Evolutionary conservation across 2,888 invertebrate species (phyloP).

Genomic region (Ormyrus labotus): DNA sequence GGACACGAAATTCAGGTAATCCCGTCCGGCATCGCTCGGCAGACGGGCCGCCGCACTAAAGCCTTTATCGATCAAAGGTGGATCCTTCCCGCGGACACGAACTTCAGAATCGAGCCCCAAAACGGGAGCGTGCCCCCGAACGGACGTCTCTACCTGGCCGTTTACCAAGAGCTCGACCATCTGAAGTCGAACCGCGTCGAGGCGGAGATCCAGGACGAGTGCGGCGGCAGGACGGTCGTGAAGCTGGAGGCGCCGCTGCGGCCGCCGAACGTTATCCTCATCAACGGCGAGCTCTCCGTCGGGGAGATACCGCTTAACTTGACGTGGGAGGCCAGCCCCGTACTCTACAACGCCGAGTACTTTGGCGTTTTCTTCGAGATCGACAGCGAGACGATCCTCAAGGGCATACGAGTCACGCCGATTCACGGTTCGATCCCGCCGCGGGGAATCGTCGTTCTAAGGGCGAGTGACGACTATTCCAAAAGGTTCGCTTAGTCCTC

Average conservation of each 20-base stretch:
- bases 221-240: constrained; percentile 65
- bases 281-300: constrained; percentile 63
- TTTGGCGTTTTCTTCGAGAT: constrained; percentile 60
- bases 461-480: constrained; percentile 49
- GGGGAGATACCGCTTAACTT: constrained; percentile 73
- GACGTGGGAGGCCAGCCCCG: constrained; percentile 54
- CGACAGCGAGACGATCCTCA: constrained; percentile 55
- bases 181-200: constrained; percentile 64
- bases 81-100: constrained; percentile 76
- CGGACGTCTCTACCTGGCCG: constrained; percentile 76
- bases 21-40: no score
- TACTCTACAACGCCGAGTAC: constrained; percentile 63
- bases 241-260: constrained; percentile 57
- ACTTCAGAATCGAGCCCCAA: constrained; percentile 77
- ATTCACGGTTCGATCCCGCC: constrained; percentile 60
- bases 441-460: constrained; percentile 60
- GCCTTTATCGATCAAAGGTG: constrained; percentile 68
- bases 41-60: no score
- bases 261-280: constrained; percentile 61
- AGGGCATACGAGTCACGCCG: constrained; percentile 60
- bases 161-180: constrained; percentile 67
- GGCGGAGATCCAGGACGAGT: constrained; percentile 69
- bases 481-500: no score
- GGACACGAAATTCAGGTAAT: constrained; percentile 61
- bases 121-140: constrained; percentile 78